Evolutionary conservation across 2,797 vertebrate species (phyloP), one percentile per base, ranked within the genome.

Genomic region (Urophycis tenuis): DNA sequence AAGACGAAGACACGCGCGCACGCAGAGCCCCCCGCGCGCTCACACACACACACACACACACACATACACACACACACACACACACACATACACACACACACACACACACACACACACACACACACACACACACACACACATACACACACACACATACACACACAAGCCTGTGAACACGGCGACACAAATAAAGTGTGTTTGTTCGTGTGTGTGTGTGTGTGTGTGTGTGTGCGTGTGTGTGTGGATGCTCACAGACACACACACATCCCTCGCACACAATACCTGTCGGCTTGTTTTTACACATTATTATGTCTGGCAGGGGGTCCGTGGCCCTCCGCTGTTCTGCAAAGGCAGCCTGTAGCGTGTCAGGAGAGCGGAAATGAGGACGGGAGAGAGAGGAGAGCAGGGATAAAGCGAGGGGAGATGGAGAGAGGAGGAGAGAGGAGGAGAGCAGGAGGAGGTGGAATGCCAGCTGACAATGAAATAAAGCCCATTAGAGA

Each of bases 401-500:
- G 8, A 2, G 25, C n/a, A 25, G 25, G 73, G 73, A 45, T 29
- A 9, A 64, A 29, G 53, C 53, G 53, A 9, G 2, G 53, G 53
- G 53, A 64, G 73, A 22, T 9, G 41, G 53, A 64, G 73, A 22
- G 3, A 30, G 33, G 33, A 33, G 88, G 81, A 84, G 85, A 82
- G 29, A 75, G 82, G 84, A 72, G 84, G 81, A 87, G 84, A 64
- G 29, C 60, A 39, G 87, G 84, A 85, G 86, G 87, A 82, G 88
- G 87, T 81, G 88, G 90, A 92, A 88, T 91, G 89, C 87, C 87
- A 89, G 87, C 88, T 93, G 93, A 93, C 93, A 92, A 89, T 90
- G 92, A 93, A 93, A 94, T 93, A 93, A 93, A 93, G 90, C 92
- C 93, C 89, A 94, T 94, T 94, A 93, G 91, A 86, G 89, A 77